Evolutionary conservation across 2,113 vertebrate genomes (phyloP), one percentile per base, ranked within the genome.

Genomic region (Engraulis encrasicolus): DNA sequence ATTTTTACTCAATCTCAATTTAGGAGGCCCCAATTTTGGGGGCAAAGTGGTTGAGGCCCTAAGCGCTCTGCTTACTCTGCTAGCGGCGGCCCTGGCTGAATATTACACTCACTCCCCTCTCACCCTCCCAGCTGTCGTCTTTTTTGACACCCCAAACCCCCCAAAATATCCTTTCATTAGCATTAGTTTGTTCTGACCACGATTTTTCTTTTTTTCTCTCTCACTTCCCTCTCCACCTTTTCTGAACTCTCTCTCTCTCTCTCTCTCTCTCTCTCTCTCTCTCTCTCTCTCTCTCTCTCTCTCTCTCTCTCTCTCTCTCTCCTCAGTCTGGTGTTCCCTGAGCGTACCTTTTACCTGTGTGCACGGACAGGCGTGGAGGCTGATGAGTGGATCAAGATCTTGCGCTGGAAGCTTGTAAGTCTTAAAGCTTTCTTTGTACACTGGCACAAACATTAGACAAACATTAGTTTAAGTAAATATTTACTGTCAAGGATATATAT

Each of bases 331-430:
- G 98, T 99, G 88, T 99, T 99, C 92, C 97, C 98, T 0, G 95
- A 97, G 85, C 94, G 98, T 85, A 99, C 97, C 0, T 99, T 96
- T 91, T 99, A 98, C 89, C 89, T 99, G 38, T 99, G 97, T 7
- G 96, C 98, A 5, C 98, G 97, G 92, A 97, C 97, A 0, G 97
- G 96, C 1, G 95, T 98, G 85, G 98, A 99, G 91, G 97, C 97
- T 2, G 98, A 99, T 0, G 98, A 99, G 85, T 99, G 98, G 98
- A 98, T 99, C 86, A 99, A 96, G 90, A 96, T 99, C 84, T 84
- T 99, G 80, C 92, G 95, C 36, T 99, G 98, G 98, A 99, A 99
- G 84, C 81, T 99, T 95, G 98, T 99, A 90, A 97, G 97, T 48
- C 6, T 23, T 27, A 31, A 27, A 7, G 2, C n/a, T 23, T 66